A percentile compares a stretch with the other conserved stretches of the same genome.
Conservation (phyloP, 1,140 invertebrate genomes). For the Diprion similis region DNA sequence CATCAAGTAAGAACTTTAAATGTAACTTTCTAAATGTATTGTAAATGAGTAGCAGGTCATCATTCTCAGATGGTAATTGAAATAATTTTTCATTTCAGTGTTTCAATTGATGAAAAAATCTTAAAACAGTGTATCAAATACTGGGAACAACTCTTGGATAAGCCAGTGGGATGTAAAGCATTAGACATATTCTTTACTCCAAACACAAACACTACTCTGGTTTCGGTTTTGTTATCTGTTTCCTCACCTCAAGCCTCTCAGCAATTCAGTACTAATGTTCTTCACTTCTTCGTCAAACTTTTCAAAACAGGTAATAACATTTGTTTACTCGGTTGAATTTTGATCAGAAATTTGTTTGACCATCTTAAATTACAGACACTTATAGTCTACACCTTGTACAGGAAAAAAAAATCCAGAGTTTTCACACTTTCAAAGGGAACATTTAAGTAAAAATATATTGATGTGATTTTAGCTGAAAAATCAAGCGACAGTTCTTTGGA, state of each 20-base stretch:
- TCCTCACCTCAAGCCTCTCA: conserved; percentile 72
- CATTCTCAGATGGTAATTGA: background rate
- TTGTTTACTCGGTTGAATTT: no score
- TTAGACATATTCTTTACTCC: conserved; percentile 82
- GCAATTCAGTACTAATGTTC: conserved; percentile 77
- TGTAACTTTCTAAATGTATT: conserved; percentile 13
- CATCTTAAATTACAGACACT: no score
- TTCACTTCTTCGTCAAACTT: conserved; percentile 82
- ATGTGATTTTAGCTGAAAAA: conserved; percentile 59
- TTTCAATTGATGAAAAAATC: conserved; percentile 71
- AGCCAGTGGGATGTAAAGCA: conserved; percentile 78
- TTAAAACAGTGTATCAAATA: conserved; percentile 77
- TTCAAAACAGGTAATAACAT: conserved; percentile 70
- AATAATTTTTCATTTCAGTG: conserved; percentile 45
- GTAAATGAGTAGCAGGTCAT: background rate
- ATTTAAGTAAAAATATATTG: background rate
- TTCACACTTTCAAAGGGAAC: conserved; percentile 8
- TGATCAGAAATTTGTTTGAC: no score
- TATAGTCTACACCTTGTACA: conserved; percentile 34
- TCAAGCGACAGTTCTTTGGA: conserved; percentile 69
- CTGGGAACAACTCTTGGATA: conserved; percentile 85
- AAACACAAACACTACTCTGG: conserved; percentile 66
- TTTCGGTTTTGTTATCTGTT: conserved; percentile 78
- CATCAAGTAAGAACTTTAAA: conserved; percentile 31
- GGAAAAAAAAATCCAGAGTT: conserved; percentile 10